Percentiles rank a stretch among this genome's conserved stretches.
phyloP scores from a whole-genome alignment of 2,888 invertebrate genomes.

The Peribatodes rhomboidaria region DNA sequence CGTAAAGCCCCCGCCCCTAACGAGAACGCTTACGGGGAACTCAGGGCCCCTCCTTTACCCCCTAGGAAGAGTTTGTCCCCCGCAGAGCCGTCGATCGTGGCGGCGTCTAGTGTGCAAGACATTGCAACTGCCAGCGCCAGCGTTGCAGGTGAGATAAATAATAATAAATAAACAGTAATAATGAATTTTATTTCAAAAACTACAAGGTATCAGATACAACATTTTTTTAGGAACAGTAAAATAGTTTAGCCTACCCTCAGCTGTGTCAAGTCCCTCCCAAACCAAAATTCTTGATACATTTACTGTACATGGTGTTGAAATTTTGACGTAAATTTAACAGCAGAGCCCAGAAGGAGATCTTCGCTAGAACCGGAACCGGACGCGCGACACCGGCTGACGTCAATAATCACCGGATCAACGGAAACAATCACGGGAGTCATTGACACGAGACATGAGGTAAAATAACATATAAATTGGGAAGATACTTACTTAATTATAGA shows the following conservation, averaged over 20 bases:
- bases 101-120: constrained; percentile 78
- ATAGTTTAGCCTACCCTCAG: no score
- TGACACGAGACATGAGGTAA: constrained; percentile 87
- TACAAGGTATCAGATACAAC: no score
- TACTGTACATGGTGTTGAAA: no score
- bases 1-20: constrained; percentile 60
- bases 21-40: constrained; percentile 80
- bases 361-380: constrained; percentile 81
- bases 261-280: no score
- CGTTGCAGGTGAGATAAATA: constrained; percentile 51
- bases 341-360: constrained; percentile 76
- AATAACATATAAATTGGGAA: neutral
- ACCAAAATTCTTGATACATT: no score
- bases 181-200: no score
- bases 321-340: no score
- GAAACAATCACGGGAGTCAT: constrained; percentile 91
- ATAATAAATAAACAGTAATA: no score
- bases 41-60: constrained; percentile 83
- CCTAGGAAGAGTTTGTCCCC: constrained; percentile 86
- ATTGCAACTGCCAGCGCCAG: constrained; percentile 67
- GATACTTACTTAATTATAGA: no score
- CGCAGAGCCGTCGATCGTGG: constrained; percentile 67
- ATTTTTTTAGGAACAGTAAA: no score
- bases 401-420: constrained; percentile 89
- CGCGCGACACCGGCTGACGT: constrained; percentile 78